Evolutionary conservation across 2,797 vertebrate species (phyloP), one percentile per base, ranked within the genome.

Genomic region (Coracias cyanogaster): DNA sequence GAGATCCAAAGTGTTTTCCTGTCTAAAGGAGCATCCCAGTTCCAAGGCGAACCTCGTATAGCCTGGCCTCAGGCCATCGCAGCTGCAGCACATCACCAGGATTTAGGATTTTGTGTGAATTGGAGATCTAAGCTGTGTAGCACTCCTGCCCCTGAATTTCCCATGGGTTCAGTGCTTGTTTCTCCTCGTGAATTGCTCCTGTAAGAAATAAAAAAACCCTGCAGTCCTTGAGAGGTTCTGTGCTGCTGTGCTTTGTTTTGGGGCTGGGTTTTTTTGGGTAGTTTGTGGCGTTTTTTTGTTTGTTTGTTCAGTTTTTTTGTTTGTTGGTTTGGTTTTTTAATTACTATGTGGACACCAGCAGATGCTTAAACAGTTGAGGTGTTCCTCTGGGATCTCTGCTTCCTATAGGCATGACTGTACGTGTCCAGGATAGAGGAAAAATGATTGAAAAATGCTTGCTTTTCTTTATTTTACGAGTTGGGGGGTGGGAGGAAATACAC

Each of bases 401-500:
- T 90, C 46, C 22, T 31, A 2, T 51, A 51, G 74, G 13, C 24
- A 5, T 64, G 39, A 57, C 60, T 1, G 3, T 90, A 66, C 39
- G 26, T 66, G 46, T 43, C 84, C 39, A 84, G 55, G 39, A 79
- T 33, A 74, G 51, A 84, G 41, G 20, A 65, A 46, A 72, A 82
- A 21, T 29, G 10, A 65, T 66, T 79, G 31, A 48, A 8, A 89
- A 82, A 28, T 26, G 48, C 35, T 85, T 82, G 11, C 61, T 64
- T 26, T 52, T 58, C 28, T 78, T 71, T 66, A 7, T 70, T 86
- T 84, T 73, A 33, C 2, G 48, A 48, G 19, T 28, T 54, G 37
- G 12, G 4, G 12, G 5, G 0, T 9, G 16, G 0, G 8, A 7
- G 33, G 26, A 12, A 39, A 7, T 18, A n/a, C 25, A 5, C 48